Evolutionary conservation across 2,888 invertebrate genomes (phyloP).

Genomic region (Drosophila maculinotata): DNA sequence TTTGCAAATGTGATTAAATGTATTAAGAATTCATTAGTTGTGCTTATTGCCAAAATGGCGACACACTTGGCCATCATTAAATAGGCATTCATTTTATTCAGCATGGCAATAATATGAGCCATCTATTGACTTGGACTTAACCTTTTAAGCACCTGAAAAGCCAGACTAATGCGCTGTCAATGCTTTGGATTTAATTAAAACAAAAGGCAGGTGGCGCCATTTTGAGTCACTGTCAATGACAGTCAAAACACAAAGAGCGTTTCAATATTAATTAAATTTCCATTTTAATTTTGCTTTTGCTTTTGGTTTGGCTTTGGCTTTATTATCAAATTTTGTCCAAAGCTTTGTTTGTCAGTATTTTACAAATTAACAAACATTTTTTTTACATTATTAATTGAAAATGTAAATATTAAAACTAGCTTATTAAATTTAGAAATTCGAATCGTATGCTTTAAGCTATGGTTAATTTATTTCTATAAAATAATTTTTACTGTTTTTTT

Average conservation of each 20-base stretch:
- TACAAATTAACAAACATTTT: no score
- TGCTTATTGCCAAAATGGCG: constrained; percentile 12
- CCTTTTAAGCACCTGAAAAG: constrained; percentile 18
- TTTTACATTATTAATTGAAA: no score
- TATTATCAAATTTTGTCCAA: no score
- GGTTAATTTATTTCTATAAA: no score
- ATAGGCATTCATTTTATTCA: constrained; percentile 72
- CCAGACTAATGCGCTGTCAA: constrained; percentile 36
- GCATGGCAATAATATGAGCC: constrained; percentile 37
- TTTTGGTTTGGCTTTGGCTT: no score
- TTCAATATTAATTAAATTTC: constrained; percentile 15
- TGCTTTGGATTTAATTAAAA: constrained; percentile 35
- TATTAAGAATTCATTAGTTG: constrained; percentile 75
- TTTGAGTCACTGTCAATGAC: constrained; percentile 3
- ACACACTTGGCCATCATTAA: constrained; percentile 51
- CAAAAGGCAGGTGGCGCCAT: constrained; percentile 11
- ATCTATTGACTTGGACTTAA: neutral
- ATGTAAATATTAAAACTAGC: no score
- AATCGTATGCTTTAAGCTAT: no score
- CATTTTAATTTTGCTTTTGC: constrained; percentile 16
- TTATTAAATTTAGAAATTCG: no score
- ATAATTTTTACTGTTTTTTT: no score
- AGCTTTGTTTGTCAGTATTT: no score
- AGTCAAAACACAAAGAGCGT: constrained; percentile 8
- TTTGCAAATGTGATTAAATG: constrained; percentile 62